phyloP scores from a whole-genome alignment of 2,797 vertebrate genomes.

The Galago senegalensis region DNA sequence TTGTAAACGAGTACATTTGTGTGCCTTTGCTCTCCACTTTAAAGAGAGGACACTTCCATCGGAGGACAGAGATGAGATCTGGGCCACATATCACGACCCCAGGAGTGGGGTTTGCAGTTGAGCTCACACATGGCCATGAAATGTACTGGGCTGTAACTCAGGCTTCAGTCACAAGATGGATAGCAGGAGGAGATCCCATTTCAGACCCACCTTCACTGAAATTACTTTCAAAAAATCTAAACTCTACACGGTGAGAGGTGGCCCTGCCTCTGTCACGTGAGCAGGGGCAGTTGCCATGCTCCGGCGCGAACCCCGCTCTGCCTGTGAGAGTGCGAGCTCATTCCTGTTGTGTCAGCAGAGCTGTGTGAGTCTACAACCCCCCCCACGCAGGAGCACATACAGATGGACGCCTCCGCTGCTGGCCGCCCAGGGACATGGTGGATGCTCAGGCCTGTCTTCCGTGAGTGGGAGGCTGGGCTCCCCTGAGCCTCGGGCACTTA shows the following conservation, averaged over 20 bases:
- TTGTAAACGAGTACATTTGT: constrained; percentile 16
- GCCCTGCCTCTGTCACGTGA: rapidly evolving
- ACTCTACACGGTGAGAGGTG: rapidly evolving
- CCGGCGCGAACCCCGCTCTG: not conserved
- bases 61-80: not conserved
- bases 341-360: rapidly evolving
- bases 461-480: not conserved
- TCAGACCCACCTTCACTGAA: not conserved
- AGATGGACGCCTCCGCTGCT: not conserved
- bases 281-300: not conserved
- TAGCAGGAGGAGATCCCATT: rapidly evolving
- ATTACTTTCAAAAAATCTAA: not conserved
- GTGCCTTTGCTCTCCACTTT: constrained; percentile 28
- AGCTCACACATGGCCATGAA: not conserved
- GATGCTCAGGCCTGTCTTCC: not conserved
- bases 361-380: not conserved
- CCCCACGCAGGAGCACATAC: constrained; percentile 45
- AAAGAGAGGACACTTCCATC: not conserved
- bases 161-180: not conserved
- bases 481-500: constrained; percentile 56
- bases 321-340: too few relatives aligned
- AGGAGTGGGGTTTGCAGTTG: not conserved
- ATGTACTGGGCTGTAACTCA: not conserved
- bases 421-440: not conserved
- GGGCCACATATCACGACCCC: not conserved